Evolutionary conservation across 37 sponge, comb jelly and placozoan genomes (phyloP).

Genomic region (Cliona cf. orientalis): DNA sequence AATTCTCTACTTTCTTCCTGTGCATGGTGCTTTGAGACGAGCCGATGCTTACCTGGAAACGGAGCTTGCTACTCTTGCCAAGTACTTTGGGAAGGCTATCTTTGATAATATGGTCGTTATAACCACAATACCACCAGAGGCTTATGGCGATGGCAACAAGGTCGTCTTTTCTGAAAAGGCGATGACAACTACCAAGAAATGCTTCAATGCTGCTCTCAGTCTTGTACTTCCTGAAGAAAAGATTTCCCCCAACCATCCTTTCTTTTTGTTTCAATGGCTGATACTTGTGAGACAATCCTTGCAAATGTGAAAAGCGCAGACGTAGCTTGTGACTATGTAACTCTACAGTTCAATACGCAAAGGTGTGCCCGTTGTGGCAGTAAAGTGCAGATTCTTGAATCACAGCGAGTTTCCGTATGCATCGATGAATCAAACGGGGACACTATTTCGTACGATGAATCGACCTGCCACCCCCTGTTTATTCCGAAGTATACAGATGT

Average conservation of each 20-base stretch:
- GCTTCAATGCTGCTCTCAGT: background rate
- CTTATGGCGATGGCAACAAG: background rate
- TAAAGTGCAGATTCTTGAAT: background rate
- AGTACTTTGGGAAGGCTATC: conserved; percentile 22
- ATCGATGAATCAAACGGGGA: background rate
- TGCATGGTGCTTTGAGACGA: background rate
- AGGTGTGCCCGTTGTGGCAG: conserved; percentile 19
- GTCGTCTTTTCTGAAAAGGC: background rate
- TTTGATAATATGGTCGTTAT: conserved; percentile 38
- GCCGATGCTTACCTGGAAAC: background rate
- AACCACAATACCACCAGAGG: background rate
- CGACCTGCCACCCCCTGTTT: conserved; percentile 28
- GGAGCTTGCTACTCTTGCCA: background rate
- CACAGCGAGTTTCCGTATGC: background rate
- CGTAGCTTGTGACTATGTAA: background rate
- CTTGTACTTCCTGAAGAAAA: background rate
- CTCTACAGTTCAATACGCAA: conserved; percentile 6
- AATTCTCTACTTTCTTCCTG: conserved; percentile 28
- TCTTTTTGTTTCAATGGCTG: background rate
- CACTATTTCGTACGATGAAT: conserved; percentile 13
- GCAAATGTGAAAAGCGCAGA: background rate
- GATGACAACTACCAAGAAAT: background rate
- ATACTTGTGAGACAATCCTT: background rate
- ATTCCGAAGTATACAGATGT: conserved; percentile 12
- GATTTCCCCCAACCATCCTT: background rate